These are phyloP conservation scores for Pteronotus mesoamericanus DNA, from an alignment of 2,797 vertebrate genomes.

Conservation along the genomic window DNA sequence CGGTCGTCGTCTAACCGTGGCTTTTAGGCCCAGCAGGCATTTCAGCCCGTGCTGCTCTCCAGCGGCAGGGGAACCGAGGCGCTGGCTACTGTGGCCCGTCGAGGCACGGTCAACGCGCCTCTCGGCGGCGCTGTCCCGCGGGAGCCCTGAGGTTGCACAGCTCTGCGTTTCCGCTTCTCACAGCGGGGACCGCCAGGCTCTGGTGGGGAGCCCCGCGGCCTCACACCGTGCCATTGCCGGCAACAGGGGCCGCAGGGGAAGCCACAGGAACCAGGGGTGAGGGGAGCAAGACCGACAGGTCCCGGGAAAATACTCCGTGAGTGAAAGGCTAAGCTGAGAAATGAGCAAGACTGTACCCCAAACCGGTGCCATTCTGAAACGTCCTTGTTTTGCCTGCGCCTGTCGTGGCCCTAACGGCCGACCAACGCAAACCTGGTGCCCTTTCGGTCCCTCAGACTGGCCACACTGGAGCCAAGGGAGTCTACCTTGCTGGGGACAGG, in stretches of 20 bases:
- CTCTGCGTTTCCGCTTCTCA: not conserved
- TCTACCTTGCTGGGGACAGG: fast-evolving
- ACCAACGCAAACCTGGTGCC: not conserved
- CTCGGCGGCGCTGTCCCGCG: not conserved
- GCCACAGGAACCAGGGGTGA: no score
- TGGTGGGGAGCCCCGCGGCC: not conserved
- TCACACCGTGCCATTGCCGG: not conserved
- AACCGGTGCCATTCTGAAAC: not conserved
- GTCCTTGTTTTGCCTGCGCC: not conserved
- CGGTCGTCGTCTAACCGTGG: not conserved
- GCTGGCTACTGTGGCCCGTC: conserved; percentile 31
- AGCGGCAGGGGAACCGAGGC: not conserved
- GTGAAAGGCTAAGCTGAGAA: not conserved
- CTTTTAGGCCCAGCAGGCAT: not conserved
- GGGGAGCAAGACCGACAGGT: not conserved
- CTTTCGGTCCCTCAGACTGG: not conserved
- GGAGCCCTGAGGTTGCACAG: not conserved
- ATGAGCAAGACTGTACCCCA: not conserved
- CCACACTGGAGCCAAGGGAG: not conserved
- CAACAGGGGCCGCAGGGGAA: not conserved
- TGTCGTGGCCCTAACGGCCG: not conserved
- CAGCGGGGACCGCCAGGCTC: not conserved
- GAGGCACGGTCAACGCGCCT: no score
- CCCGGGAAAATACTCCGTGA: not conserved
- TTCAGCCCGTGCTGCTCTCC: not conserved